These are phyloP conservation scores for Sarotherodon lohbergeri DNA, from an alignment of 2,113 vertebrate species.

Conservation along the genomic window DNA sequence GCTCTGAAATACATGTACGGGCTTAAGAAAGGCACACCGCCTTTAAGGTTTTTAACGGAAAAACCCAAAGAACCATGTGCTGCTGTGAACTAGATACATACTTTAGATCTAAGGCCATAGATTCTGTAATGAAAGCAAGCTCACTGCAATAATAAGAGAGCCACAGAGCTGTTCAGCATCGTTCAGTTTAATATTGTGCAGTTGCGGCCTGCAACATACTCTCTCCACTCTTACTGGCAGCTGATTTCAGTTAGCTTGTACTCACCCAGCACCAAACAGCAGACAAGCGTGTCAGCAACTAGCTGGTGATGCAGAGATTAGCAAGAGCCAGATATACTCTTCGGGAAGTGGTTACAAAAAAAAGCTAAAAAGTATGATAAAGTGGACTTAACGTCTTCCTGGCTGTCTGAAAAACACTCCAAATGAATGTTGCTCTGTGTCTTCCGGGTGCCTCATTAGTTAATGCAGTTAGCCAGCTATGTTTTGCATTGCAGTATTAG, in stretches of 20 bases:
- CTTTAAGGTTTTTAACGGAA: conserved; percentile 20
- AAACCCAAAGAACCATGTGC: conserved; percentile 21
- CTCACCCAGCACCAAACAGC: background rate
- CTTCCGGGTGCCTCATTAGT: background rate
- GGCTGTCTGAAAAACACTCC: background rate
- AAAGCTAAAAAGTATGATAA: background rate
- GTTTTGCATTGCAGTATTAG: background rate
- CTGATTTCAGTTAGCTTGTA: background rate
- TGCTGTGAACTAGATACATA: conserved; percentile 1
- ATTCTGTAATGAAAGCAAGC: conserved; percentile 16
- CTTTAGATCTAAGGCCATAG: conserved; percentile 28
- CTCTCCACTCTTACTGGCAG: background rate
- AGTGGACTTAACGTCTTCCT: background rate
- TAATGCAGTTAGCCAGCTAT: background rate
- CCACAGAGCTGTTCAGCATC: background rate
- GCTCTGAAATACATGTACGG: conserved; percentile 2
- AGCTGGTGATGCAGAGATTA: background rate
- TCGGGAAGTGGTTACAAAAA: background rate
- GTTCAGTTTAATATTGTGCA: background rate
- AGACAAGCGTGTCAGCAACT: background rate
- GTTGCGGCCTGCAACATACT: background rate
- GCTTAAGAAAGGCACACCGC: background rate
- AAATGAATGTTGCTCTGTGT: background rate
- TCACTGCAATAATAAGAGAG: background rate
- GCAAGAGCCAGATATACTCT: background rate